Percentiles rank a stretch among this genome's conserved stretches.
These are phyloP conservation scores for Brachirus orientalis DNA, from an alignment of 2,113 vertebrate species.

Conservation along the genomic window DNA sequence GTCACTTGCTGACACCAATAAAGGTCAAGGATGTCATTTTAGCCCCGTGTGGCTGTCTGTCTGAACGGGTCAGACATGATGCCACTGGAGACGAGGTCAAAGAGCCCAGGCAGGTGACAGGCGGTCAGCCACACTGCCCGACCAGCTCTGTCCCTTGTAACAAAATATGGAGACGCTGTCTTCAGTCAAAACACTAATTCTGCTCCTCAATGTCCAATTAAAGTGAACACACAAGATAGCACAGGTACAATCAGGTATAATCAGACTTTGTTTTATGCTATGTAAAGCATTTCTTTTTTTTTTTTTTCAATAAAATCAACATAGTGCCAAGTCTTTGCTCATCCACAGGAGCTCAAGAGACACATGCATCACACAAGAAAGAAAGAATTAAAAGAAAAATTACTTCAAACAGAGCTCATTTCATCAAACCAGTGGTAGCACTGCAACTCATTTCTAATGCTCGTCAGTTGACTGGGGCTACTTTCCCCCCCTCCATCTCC, in stretches of 20 bases:
- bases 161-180: conserved; percentile 64
- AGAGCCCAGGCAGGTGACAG: conserved; percentile 71
- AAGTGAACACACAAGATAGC: conserved; percentile 18
- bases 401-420: conserved; percentile 53
- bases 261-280: no score
- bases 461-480: conserved; percentile 61
- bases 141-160: conserved; percentile 59
- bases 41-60: conserved; percentile 60
- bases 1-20: conserved; percentile 53
- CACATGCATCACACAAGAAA: conserved; percentile 30
- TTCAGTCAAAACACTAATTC: conserved; percentile 74
- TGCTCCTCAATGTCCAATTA: conserved; percentile 40
- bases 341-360: conserved; percentile 30
- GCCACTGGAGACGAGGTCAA: conserved; percentile 68
- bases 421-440: conserved; percentile 54
- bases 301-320: conserved; percentile 66
- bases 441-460: conserved; percentile 68
- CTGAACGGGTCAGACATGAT: no score
- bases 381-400: conserved; percentile 30
- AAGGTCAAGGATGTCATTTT: conserved; percentile 73
- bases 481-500: conserved; percentile 13
- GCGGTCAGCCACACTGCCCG: conserved; percentile 62
- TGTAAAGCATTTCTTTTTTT: conserved; percentile 48
- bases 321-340: conserved; percentile 10
- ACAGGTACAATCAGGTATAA: conserved; percentile 30